These are phyloP conservation scores for Elgaria multicarinata DNA, from an alignment of 2,113 vertebrate genomes.

Conservation along the genomic window DNA sequence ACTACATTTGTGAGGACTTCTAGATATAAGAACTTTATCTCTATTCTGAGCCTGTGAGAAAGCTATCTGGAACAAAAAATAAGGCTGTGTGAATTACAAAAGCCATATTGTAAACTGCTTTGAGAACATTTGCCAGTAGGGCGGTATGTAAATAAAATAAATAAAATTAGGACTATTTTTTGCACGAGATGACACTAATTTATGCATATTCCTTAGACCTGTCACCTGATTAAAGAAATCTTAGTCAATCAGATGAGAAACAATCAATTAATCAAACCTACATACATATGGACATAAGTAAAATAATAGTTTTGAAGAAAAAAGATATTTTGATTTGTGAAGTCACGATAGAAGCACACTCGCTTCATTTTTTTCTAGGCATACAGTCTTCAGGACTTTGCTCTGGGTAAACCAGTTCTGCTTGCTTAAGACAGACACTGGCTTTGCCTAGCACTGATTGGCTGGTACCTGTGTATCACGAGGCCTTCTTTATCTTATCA, in stretches of 20 bases:
- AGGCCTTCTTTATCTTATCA: neutral
- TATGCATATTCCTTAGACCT: conserved; percentile 1
- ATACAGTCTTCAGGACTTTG: neutral
- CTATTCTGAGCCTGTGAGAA: neutral
- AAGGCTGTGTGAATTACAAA: neutral
- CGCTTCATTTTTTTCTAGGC: neutral
- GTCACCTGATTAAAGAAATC: conserved; percentile 12
- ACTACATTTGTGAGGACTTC: neutral
- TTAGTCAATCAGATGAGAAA: conserved; percentile 6
- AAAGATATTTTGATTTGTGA: too few relatives aligned
- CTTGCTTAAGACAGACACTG: neutral
- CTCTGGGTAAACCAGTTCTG: neutral
- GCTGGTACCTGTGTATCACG: neutral
- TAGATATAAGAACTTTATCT: neutral
- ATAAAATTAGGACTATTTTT: neutral
- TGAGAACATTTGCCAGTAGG: too few relatives aligned
- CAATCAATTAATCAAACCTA: neutral
- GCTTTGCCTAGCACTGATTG: neutral
- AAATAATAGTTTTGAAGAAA: neutral
- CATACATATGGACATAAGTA: neutral
- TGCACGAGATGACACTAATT: conserved; percentile 1
- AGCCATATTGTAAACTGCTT: too few relatives aligned
- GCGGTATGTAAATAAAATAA: too few relatives aligned
- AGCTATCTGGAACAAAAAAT: neutral
- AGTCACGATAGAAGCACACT: too few relatives aligned